A percentile compares a stretch with the other conserved stretches of the same genome.
Evolutionary conservation across 2,113 vertebrate species (phyloP).

Genomic region (Mesocricetus auratus): DNA sequence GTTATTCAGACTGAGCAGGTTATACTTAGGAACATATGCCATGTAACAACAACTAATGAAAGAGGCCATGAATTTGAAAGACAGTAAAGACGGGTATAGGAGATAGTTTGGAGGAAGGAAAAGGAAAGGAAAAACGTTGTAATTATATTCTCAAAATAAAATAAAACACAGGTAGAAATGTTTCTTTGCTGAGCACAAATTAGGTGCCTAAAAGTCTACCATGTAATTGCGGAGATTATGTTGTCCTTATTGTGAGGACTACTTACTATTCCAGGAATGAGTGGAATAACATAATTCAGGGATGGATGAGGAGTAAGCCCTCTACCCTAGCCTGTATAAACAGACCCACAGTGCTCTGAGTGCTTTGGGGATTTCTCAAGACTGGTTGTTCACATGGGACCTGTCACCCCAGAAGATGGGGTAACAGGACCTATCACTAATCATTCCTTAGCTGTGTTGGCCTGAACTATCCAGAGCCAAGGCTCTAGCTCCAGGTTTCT

Average conservation of each 20-base stretch:
- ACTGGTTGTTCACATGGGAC: neutral
- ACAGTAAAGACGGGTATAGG: neutral
- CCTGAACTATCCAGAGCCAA: neutral
- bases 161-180: neutral
- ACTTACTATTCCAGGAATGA: neutral
- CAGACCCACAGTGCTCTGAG: neutral
- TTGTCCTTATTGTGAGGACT: neutral
- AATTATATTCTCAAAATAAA: neutral
- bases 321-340: neutral
- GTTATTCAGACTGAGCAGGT: neutral
- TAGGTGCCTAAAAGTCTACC: neutral
- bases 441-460: neutral
- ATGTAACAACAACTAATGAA: neutral
- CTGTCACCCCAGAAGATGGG: too few relatives aligned
- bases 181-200: constrained; percentile 9
- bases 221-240: neutral
- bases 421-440: neutral
- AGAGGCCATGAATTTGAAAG: neutral
- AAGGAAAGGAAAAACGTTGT: neutral
- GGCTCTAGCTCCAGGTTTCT: neutral
- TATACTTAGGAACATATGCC: neutral
- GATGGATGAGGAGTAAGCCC: neutral
- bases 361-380: neutral
- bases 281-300: neutral
- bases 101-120: neutral